A percentile compares a stretch with the other conserved stretches of the same genome.
phyloP scores from a whole-genome alignment of 2,888 invertebrate species.

The Diaperis boleti region DNA sequence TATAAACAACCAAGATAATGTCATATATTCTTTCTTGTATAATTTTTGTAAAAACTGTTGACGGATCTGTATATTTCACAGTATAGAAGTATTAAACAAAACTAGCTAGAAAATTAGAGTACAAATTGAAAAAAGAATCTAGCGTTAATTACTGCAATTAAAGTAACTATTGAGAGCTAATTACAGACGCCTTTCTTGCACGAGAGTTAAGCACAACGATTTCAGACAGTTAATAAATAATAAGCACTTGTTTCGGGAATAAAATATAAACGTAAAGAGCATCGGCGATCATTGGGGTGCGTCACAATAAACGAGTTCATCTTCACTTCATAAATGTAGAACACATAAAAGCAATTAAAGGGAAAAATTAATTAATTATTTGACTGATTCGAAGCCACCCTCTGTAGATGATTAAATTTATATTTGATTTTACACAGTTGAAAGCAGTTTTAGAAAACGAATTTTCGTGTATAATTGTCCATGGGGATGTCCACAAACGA shows the following conservation, averaged over 20 bases:
- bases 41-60: too few relatives aligned
- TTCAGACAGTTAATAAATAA: slow-evolving; percentile 1
- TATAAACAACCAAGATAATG: too few relatives aligned
- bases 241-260: background rate
- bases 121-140: too few relatives aligned
- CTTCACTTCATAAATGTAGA: slow-evolving; percentile 14
- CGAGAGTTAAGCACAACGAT: background rate
- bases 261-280: background rate
- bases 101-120: too few relatives aligned
- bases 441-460: too few relatives aligned
- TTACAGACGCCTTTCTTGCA: background rate
- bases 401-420: background rate
- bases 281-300: slow-evolving; percentile 14
- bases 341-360: slow-evolving; percentile 25
- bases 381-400: background rate
- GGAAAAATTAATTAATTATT: slow-evolving; percentile 20
- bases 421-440: background rate
- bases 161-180: background rate
- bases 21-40: too few relatives aligned
- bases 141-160: background rate
- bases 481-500: too few relatives aligned
- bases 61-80: too few relatives aligned
- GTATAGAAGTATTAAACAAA: too few relatives aligned
- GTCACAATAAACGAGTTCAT: slow-evolving; percentile 18
- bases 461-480: too few relatives aligned